phyloP scores from a whole-genome alignment of 2,113 vertebrate genomes.

The Strigops habroptila region DNA sequence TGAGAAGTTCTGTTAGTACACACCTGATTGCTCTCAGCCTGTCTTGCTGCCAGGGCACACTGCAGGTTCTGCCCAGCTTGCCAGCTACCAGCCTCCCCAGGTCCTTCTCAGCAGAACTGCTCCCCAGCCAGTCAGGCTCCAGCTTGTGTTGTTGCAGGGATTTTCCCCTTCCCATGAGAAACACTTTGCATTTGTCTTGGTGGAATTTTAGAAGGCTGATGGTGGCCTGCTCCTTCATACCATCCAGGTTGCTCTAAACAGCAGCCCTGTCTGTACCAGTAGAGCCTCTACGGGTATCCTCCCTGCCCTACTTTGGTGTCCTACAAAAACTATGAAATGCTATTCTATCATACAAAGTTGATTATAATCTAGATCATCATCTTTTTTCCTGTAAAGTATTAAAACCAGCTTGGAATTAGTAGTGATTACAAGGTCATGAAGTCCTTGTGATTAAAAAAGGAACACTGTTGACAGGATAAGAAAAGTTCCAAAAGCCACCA shows the following conservation, averaged over 20 bases:
- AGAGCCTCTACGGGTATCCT: not conserved
- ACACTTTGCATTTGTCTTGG: not conserved
- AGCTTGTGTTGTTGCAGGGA: not conserved
- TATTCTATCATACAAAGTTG: not conserved
- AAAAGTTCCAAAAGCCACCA: not conserved
- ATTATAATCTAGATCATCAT: not conserved
- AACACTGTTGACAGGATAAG: not conserved
- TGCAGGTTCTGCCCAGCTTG: not conserved
- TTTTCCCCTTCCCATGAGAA: not conserved
- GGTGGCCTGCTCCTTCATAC: not conserved
- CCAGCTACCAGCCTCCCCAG: not conserved
- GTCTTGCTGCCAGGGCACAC: not conserved
- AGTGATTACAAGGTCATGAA: not conserved
- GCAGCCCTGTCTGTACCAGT: not conserved
- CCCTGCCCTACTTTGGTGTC: not conserved
- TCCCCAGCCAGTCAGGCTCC: not conserved
- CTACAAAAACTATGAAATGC: not conserved
- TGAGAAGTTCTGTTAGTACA: not conserved
- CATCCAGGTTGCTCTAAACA: not conserved
- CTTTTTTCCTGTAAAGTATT: not conserved
- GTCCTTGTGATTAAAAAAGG: not conserved
- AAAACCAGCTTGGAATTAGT: not conserved
- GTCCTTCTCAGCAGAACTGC: not conserved
- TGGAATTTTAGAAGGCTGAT: not conserved
- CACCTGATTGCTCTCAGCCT: not conserved